Base-by-base conservation (phyloP, 2,113 vertebrate species). In the Galbula dea region DNA sequence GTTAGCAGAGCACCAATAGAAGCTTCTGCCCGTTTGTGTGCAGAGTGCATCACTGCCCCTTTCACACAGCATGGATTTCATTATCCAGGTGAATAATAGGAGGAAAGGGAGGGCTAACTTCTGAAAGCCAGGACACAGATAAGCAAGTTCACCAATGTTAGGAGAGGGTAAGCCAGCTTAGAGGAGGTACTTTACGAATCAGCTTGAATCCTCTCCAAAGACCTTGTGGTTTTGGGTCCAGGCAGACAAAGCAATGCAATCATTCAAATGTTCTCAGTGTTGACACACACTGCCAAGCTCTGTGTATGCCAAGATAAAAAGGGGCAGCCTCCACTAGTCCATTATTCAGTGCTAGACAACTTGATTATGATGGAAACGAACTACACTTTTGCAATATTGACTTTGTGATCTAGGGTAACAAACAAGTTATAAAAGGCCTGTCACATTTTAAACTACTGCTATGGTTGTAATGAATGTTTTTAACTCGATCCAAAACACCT, bases 301-400 rank as follows among this genome's bases (percentile, higher is more conserved):
- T 10, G 5, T 83, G 63, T 37, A 59, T 39, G 62, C 83, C 80
- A 87, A 90, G 90, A 95, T 89, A 92, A 93, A 69, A 89, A 83
- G 68, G 78, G 36, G 39, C 79, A 80, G 84, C 57, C 91, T 95
- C 87, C 87, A 71, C 57, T 74, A 86, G 72, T 69, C 83, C 72
- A 92, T 96, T 96, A 95, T 93, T 88, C 95, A 95, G 96, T 71
- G 96, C 90, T 67, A 92, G 89, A 91, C 89, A 93, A 58, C 69
- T 55, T 63, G 86, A 92, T 92, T 86, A 78, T 88, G 82, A 79
- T 77, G 58, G 90, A 73, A 92, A 93, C 77, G 92, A 91, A 86
- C 59, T 62, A 79, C 75, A 62, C 67, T 88, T 93, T 59, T 94
- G 87, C 89, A 93, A 94, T 89, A 84, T 41, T 93, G 82, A 95